Evolutionary conservation across 1,140 invertebrate species (phyloP), one percentile per base, ranked within the genome.

Genomic region (Orchestia grillus): DNA sequence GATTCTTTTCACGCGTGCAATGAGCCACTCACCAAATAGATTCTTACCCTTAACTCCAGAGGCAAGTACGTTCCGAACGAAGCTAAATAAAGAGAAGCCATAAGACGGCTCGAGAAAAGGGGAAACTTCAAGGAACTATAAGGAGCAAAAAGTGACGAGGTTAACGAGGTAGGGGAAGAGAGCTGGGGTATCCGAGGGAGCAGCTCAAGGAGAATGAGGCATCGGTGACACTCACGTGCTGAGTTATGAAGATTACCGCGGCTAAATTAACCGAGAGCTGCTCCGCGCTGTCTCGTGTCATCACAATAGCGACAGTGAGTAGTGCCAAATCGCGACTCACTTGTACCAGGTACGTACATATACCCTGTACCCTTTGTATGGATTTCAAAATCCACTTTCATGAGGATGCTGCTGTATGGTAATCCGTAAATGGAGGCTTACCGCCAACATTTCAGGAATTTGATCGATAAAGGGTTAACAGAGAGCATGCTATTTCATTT

Each of bases 61-160:
- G 28, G 62, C 11, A 77, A 15, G 1, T 77, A 36, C 36, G 62
- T 77, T 77, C 15, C 3, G 62, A 77, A 77, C 62, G 62, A 77
- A 77, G 62, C 62, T 77, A 77, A 77, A 77, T 77, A 77, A 77
- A 77, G 62, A 90, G 88, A 90, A 90, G 88, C n/a, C 88, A 90
- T 41, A 44, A 90, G 88, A 90, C 11, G 88, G 88, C 41, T 42
- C 36, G 42, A 41, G 23, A 44, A 90, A 41, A 90, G 88, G 62
- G 62, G 28, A 77, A 77, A 77, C 15, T 77, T 77, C 62, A 36
- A 77, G 62, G 36, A 77, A 77, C 15, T 77, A 77, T 77, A 77
- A 3, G 62, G 28, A 77, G 62, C 62, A 77, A 77, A 77, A 77
- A 77, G 62, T 77, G 88, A 44, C 88, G 88, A 42, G 88, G 44